A percentile compares a stretch with the other conserved stretches of the same genome.
Evolutionary conservation across 2,888 invertebrate species (phyloP).

Genomic region (Orthosia gothica): DNA sequence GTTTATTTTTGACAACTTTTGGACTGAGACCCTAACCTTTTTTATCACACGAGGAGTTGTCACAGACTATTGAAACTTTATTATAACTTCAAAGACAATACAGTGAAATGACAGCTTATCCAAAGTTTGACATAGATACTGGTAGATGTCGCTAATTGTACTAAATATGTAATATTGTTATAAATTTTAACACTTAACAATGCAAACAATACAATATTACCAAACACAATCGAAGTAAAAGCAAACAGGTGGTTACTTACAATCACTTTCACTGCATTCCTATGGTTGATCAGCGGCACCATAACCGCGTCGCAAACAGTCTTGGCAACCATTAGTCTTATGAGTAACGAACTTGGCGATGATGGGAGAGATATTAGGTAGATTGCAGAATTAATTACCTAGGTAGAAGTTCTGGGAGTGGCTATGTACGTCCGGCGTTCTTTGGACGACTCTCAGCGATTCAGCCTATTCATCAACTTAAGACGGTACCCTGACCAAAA

Average conservation of each 20-base stretch:
- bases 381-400: neutral
- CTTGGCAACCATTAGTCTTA: conserved; percentile 34
- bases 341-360: conserved; percentile 1
- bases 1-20: no score
- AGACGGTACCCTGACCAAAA: no score
- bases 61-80: no score
- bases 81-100: no score
- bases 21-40: no score
- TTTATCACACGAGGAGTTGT: no score
- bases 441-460: neutral
- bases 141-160: no score
- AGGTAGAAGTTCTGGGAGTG: neutral
- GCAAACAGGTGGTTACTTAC: conserved; percentile 34
- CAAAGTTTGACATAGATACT: no score
- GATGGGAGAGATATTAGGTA: neutral
- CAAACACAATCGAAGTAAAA: conserved; percentile 9
- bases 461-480: no score
- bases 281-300: conserved; percentile 18
- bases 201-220: conserved; percentile 7
- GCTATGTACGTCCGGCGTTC: neutral
- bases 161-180: no score
- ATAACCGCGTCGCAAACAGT: conserved; percentile 12
- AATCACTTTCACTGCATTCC: conserved; percentile 51
- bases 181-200: no score
- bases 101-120: no score